Percentiles rank a stretch among this genome's conserved stretches.
Evolutionary conservation across 1,140 invertebrate genomes (phyloP).

Genomic region (Sitophilus oryzae): DNA sequence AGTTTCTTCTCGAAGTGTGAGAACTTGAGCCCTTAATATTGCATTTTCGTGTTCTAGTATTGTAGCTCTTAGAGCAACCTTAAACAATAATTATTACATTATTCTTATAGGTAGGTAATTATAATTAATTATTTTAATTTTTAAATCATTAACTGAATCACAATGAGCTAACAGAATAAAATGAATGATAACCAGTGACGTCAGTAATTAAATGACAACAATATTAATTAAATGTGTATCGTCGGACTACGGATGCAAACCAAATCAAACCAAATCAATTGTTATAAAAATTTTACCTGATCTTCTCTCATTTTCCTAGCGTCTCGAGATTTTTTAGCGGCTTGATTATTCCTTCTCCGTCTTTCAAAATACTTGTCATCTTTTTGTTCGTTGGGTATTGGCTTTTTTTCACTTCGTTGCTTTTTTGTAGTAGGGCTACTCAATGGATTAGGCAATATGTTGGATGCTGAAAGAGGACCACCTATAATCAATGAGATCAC

Average conservation of each 20-base stretch:
- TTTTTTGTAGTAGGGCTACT: conserved; percentile 40
- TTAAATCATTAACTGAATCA: too few species aligned
- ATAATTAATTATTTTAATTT: too few species aligned
- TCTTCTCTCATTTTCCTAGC: conserved; percentile 79
- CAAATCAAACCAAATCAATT: too few species aligned
- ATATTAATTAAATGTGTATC: too few species aligned
- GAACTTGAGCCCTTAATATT: conserved; percentile 70
- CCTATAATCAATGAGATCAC: too few species aligned
- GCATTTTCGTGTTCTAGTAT: conserved; percentile 82
- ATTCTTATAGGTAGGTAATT: too few species aligned
- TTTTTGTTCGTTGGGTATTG: conserved; percentile 80
- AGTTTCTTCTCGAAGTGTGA: conserved; percentile 74
- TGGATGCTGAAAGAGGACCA: too few species aligned
- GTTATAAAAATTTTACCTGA: conserved; percentile 53
- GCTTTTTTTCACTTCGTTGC: conserved; percentile 75
- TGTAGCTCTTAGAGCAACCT: conserved; percentile 74
- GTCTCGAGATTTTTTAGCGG: conserved; percentile 85
- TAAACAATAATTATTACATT: conserved; percentile 31
- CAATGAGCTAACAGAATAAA: too few species aligned
- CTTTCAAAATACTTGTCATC: conserved; percentile 86
- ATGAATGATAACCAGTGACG: too few species aligned
- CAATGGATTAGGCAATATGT: too few species aligned
- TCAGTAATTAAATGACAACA: too few species aligned
- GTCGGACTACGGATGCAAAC: too few species aligned
- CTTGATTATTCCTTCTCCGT: conserved; percentile 80